A percentile compares a stretch with the other conserved stretches of the same genome.
These are phyloP conservation scores for Kryptolebias ocellatus DNA, from an alignment of 2,797 vertebrate genomes.

Conservation along the genomic window DNA sequence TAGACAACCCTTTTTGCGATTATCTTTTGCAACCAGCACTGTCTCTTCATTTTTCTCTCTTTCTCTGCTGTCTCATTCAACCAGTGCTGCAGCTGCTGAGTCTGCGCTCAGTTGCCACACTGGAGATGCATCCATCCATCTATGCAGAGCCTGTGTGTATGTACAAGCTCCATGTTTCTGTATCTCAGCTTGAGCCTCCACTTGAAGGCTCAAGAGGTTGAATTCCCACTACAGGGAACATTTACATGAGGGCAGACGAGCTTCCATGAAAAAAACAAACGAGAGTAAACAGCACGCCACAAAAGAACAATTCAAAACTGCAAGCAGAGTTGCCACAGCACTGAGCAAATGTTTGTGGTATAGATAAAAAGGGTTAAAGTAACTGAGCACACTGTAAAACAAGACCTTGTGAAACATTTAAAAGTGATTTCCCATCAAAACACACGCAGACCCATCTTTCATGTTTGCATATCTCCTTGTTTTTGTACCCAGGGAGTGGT, in stretches of 20 bases:
- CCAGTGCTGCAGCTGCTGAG: constrained; percentile 10
- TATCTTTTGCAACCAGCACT: constrained; percentile 31
- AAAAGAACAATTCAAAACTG: constrained; percentile 11
- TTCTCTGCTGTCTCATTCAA: constrained; percentile 2
- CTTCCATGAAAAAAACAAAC: constrained; percentile 37
- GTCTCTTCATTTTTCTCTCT: constrained; percentile 1
- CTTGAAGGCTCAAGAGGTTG: constrained; percentile 24
- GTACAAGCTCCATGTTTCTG: background rate
- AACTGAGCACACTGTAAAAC: background rate
- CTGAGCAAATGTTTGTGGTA: background rate
- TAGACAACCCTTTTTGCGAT: constrained; percentile 17
- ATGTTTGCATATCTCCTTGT: background rate
- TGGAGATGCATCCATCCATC: constrained; percentile 32
- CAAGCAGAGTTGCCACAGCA: background rate
- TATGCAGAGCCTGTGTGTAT: constrained; percentile 7
- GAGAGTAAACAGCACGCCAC: constrained; percentile 12
- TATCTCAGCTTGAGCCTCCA: constrained; percentile 8
- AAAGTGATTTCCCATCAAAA: background rate
- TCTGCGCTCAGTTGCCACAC: constrained; percentile 45
- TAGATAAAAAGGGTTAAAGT: background rate
- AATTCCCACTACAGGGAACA: constrained; percentile 39
- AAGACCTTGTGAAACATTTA: background rate
- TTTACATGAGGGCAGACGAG: constrained; percentile 20
- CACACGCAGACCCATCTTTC: background rate
- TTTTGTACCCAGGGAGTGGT: background rate